phyloP scores from a whole-genome alignment of 2,888 invertebrate species.

The Serripes groenlandicus region DNA sequence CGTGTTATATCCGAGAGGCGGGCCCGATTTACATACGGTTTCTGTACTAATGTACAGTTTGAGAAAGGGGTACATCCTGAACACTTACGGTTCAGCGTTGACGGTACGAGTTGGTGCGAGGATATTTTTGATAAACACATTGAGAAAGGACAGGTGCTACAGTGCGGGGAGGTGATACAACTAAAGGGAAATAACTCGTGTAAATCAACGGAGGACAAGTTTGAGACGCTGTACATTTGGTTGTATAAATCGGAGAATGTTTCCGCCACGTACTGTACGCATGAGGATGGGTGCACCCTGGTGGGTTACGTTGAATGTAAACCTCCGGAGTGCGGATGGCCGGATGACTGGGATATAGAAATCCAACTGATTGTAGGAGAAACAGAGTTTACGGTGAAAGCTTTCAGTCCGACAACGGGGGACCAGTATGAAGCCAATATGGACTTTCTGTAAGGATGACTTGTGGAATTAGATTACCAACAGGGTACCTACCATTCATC shows the following conservation, averaged over 20 bases:
- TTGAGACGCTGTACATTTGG: constrained; percentile 11
- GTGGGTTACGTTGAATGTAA: constrained; percentile 32
- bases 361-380: constrained; percentile 40
- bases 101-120: constrained; percentile 30
- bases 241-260: constrained; percentile 25
- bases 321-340: constrained; percentile 42
- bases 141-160: constrained; percentile 27
- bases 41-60: constrained; percentile 21
- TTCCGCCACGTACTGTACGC: constrained; percentile 32
- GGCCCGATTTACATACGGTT: constrained; percentile 43
- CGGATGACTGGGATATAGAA: constrained; percentile 14
- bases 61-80: constrained; percentile 28
- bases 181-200: constrained; percentile 15
- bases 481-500: too few relatives aligned
- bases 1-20: constrained; percentile 22
- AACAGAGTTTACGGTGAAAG: constrained; percentile 39
- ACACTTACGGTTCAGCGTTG: constrained; percentile 14
- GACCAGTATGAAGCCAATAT: constrained; percentile 33
- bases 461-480: not conserved
- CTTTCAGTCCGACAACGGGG: constrained; percentile 28
- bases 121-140: constrained; percentile 42
- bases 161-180: constrained; percentile 15
- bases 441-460: constrained; percentile 47
- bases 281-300: constrained; percentile 30
- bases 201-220: constrained; percentile 15